Evolutionary conservation across 2,888 invertebrate species (phyloP), one percentile per base, ranked within the genome.

Genomic region (Drosophila parthenogenetica): DNA sequence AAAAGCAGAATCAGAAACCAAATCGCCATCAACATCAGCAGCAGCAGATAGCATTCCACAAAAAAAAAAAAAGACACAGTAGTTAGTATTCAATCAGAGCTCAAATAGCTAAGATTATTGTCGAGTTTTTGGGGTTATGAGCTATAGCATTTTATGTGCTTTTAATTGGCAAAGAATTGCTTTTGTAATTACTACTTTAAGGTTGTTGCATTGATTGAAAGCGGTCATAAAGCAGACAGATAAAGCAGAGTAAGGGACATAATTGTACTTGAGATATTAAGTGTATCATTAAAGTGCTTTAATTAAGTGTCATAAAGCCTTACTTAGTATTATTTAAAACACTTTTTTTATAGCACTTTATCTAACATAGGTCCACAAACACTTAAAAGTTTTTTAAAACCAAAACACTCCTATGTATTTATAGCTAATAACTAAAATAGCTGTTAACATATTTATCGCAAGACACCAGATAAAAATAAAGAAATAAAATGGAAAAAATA

Each of bases 401-500:
- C 35, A 13, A n/a, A 25, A 16, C 10, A 16, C 16, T 22, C 13
- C 17, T 19, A n/a, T 43, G 19, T 32, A 54, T 54, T 54, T 29
- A 53, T 53, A 14, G 39, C 13, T 22, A 16, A 10, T 22, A n/a
- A 10, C 35, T 14, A 45, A 35, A 43, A 13, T 11, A 19, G 10
- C 37, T 11, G 13, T 8, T 13, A 35, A 35, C 16, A 42, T 43
- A 8, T 32, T 19, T 3, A 19, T 11, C 19, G 5, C 16, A 11
- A n/a, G 8, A 29, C 43, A 40, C 1, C 7, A 13, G 29, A 17
- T 11, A 29, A 8, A 19, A 35, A 14, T 45, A 61, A 73, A 81
- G n/a, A 64, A 71, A 61, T 51, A 71, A 61, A 59, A 64, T 66
- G 67, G 57, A 62, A 48, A 49, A 60, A 71, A 79, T 62, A 63